Evolutionary conservation across 2,797 vertebrate species (phyloP), one percentile per base, ranked within the genome.

Genomic region (Otolemur crassicaudatus): DNA sequence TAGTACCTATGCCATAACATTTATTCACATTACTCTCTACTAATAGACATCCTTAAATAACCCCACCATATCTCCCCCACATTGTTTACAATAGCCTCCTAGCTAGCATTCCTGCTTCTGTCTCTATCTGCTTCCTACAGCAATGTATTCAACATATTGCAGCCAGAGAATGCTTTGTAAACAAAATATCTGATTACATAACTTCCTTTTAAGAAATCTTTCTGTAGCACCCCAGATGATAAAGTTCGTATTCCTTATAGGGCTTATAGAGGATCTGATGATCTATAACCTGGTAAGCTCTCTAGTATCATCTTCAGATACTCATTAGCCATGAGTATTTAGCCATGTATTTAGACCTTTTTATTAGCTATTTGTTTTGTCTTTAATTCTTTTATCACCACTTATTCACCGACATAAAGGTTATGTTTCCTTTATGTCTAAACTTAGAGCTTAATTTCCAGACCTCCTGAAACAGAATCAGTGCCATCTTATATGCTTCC

Each of bases 391-490:
- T 7, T 69, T 75, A 46, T 65, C 22, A 37, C 34, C 20, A 53
- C 9, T 75, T 29, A 16, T 70, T 92, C 43, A 69, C 43, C 31
- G 73, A 20, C 49, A 22, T n/a, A 43, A 40, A 70, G 20, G 1
- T 81, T 58, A 56, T 12, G 70, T 83, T 56, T 67, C 67, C 27
- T 82, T 87, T 92, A 46, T 37, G 6, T 72, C 23, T 90, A 85
- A 96, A 17, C 9, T 80, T 84, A 67, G 67, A 87, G 46, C n/a
- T 92, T 23, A 22, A 27, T 88, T 87, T 86, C 22, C 60, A 91
- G 61, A 87, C 25, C 19, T 25, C 2, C 69, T 86, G 20, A 91
- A 73, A 82, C 22, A 80, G 11, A 4, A 58, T 69, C n/a, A 20
- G 19, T 60, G 27, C 17, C 14, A 2, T 34, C 3, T 63, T 40